A percentile compares a stretch with the other conserved stretches of the same genome.
phyloP scores from a whole-genome alignment of 2,113 vertebrate genomes.

The Semicossyphus pulcher region DNA sequence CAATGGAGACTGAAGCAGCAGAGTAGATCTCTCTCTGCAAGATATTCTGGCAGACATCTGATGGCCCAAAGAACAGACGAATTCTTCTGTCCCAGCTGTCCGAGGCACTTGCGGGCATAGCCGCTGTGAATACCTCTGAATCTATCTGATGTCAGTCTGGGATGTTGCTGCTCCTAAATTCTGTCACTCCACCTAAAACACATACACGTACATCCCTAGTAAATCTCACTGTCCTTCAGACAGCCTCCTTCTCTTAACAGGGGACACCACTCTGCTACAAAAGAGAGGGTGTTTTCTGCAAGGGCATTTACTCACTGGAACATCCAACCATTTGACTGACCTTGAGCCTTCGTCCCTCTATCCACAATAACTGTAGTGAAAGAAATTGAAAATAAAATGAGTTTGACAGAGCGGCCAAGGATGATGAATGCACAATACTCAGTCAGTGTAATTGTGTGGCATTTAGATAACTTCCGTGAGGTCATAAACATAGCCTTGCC shows the following conservation, averaged over 20 bases:
- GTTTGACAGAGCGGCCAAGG: conserved; percentile 55
- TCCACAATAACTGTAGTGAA: conserved; percentile 46
- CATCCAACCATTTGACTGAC: conserved; percentile 42
- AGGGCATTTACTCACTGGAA: conserved; percentile 38
- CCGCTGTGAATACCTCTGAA: conserved; percentile 78
- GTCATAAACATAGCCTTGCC: conserved; percentile 37
- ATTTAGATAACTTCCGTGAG: conserved; percentile 35
- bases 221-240: conserved; percentile 65
- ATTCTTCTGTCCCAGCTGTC: conserved; percentile 77
- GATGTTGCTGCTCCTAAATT: conserved; percentile 74
- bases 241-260: conserved; percentile 43
- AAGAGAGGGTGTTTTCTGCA: conserved; percentile 46
- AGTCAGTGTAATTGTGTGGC: conserved; percentile 51
- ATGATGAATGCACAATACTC: conserved; percentile 49
- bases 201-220: conserved; percentile 21
- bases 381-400: conserved; percentile 50
- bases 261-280: conserved; percentile 31
- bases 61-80: conserved; percentile 80
- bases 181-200: conserved; percentile 53
- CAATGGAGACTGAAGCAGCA: conserved; percentile 89
- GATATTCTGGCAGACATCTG: conserved; percentile 69
- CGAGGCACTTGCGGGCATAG: conserved; percentile 71
- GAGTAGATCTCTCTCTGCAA: conserved; percentile 81
- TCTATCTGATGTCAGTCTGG: conserved; percentile 78
- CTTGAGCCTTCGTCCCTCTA: conserved; percentile 41